Conservation (phyloP, 2,888 invertebrate genomes). For the Rhingia campestris region DNA sequence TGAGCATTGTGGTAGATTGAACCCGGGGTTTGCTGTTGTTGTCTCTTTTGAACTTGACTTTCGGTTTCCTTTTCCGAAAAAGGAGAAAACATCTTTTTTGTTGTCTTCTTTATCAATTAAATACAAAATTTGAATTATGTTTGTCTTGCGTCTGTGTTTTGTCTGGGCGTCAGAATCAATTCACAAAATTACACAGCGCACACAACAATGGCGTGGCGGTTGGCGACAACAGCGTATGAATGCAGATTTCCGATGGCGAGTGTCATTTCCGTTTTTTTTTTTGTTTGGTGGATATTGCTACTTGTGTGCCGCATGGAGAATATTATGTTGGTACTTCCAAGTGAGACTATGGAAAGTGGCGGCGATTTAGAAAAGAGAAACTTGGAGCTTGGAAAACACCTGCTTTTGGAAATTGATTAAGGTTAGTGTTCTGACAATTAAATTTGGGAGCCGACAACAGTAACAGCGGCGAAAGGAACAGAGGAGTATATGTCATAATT, state of each 20-base stretch:
- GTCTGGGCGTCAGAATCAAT: constrained; percentile 54
- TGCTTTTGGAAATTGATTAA: constrained; percentile 13
- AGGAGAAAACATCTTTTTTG: constrained; percentile 64
- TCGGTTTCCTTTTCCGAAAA: constrained; percentile 54
- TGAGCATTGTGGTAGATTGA: constrained; percentile 39
- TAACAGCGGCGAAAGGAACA: too few relatives aligned
- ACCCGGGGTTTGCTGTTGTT: constrained; percentile 29
- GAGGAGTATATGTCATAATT: too few relatives aligned
- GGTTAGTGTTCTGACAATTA: constrained; percentile 37
- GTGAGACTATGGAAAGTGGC: constrained; percentile 57
- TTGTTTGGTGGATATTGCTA: constrained; percentile 32
- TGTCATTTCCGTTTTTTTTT: constrained; percentile 69
- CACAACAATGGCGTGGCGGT: neutral
- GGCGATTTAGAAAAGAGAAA: constrained; percentile 71
- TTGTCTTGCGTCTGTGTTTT: constrained; percentile 8
- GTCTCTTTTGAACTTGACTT: constrained; percentile 49
- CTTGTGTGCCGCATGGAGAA: constrained; percentile 43
- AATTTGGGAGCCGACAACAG: constrained; percentile 16
- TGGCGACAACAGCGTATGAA: constrained; percentile 50
- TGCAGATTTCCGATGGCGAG: constrained; percentile 65
- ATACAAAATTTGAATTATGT: constrained; percentile 44
- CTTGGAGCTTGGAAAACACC: constrained; percentile 46
- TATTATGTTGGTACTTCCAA: constrained; percentile 10
- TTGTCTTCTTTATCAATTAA: constrained; percentile 1
- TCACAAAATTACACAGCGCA: constrained; percentile 39